These are phyloP conservation scores for Agrypnus murinus DNA, from an alignment of 2,888 invertebrate genomes.

Conservation along the genomic window DNA sequence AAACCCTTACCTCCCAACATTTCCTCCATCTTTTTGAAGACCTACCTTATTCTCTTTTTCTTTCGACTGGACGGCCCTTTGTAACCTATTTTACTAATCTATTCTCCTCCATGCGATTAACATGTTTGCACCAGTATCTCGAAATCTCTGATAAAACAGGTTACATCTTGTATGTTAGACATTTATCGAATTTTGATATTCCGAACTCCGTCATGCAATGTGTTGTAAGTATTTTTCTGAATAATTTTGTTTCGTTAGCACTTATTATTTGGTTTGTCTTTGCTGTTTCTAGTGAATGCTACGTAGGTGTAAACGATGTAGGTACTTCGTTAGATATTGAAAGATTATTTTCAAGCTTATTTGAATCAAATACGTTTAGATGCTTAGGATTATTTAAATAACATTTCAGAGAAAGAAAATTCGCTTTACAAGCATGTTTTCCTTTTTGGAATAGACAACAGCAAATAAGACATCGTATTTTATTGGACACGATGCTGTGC, in stretches of 20 bases:
- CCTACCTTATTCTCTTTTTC: slow-evolving; percentile 7
- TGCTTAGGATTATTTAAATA: too few species aligned
- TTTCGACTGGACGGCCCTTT: slow-evolving; percentile 5
- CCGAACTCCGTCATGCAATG: slow-evolving; percentile 2
- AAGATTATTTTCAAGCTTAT: too few species aligned
- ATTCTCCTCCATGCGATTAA: not conserved
- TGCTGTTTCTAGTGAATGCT: not conserved
- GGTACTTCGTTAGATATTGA: too few species aligned
- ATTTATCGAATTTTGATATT: slow-evolving; percentile 1
- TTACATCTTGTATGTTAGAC: slow-evolving; percentile 5
- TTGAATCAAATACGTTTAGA: too few species aligned
- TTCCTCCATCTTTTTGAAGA: slow-evolving; percentile 9
- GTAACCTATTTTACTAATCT: slow-evolving; percentile 5
- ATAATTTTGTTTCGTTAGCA: not conserved
- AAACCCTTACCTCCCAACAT: too few species aligned
- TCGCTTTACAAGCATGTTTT: too few species aligned
- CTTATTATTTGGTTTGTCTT: not conserved
- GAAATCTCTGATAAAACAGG: not conserved
- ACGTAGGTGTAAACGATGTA: too few species aligned
- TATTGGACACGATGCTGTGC: too few species aligned
- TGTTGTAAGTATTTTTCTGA: not conserved
- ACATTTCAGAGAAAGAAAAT: too few species aligned
- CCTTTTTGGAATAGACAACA: too few species aligned
- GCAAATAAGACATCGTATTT: too few species aligned
- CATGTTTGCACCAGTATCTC: slow-evolving; percentile 8